These are phyloP conservation scores for Galerucella calmariensis DNA, from an alignment of 2,888 invertebrate species.

Conservation along the genomic window DNA sequence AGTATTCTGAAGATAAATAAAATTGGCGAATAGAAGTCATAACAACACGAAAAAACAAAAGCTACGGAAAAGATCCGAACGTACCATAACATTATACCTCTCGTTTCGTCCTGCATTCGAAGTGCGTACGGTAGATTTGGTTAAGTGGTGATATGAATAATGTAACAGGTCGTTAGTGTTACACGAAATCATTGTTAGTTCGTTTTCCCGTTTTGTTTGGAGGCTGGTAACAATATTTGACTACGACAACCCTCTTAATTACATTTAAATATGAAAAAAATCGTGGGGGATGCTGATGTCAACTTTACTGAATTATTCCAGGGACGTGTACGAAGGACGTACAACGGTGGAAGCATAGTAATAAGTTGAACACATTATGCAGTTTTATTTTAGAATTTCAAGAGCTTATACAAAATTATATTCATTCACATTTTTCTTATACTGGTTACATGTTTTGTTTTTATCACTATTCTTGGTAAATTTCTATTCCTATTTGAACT, in stretches of 20 bases:
- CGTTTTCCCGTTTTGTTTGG: conserved; percentile 45
- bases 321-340: not conserved
- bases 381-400: too few relatives aligned
- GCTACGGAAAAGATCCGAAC: conserved; percentile 48
- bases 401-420: too few relatives aligned
- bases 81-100: conserved; percentile 17
- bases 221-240: conserved; percentile 17
- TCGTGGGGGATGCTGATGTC: conserved; percentile 8
- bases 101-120: conserved; percentile 50
- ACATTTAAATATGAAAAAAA: conserved; percentile 51
- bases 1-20: conserved; percentile 37
- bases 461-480: too few relatives aligned
- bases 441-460: too few relatives aligned
- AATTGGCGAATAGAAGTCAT: conserved; percentile 41
- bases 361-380: not conserved
- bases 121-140: conserved; percentile 57
- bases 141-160: conserved; percentile 60
- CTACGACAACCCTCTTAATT: conserved; percentile 49
- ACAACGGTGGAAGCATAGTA: not conserved
- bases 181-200: conserved; percentile 54
- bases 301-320: conserved; percentile 1
- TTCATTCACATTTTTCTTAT: too few relatives aligned
- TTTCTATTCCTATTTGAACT: too few relatives aligned
- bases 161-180: conserved; percentile 59
- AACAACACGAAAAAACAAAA: conserved; percentile 44